Percentiles rank a stretch among this genome's conserved stretches.
phyloP scores from a whole-genome alignment of 1,140 invertebrate species.

The Drosophila biarmipes region DNA sequence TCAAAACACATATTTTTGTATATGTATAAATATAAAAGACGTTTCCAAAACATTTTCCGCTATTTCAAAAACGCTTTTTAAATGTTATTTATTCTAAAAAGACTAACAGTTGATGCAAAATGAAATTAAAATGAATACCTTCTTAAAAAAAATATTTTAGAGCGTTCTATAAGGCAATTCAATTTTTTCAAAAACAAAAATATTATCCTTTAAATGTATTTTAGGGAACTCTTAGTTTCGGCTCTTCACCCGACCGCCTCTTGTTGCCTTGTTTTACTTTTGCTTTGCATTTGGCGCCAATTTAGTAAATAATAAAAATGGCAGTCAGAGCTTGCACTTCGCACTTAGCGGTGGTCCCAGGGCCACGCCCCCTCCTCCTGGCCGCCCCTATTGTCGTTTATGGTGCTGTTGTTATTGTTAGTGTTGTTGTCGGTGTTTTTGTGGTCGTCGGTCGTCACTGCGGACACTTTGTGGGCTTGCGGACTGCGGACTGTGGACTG shows the following conservation, averaged over 20 bases:
- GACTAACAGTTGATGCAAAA: too few relatives aligned
- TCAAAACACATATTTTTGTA: too few relatives aligned
- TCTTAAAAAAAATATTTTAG: too few relatives aligned
- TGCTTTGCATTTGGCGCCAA: slow-evolving; percentile 79
- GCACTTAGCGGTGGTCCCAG: slow-evolving; percentile 57
- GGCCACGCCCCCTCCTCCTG: slow-evolving; percentile 3
- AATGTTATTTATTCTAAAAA: too few relatives aligned
- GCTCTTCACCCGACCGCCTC: background rate
- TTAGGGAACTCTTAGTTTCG: slow-evolving; percentile 13
- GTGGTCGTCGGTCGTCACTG: slow-evolving; percentile 56
- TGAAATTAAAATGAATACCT: background rate
- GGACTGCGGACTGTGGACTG: slow-evolving; percentile 49
- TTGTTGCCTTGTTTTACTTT: slow-evolving; percentile 56
- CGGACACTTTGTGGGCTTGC: slow-evolving; percentile 71
- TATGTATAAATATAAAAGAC: too few relatives aligned
- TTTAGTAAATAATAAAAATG: slow-evolving; percentile 81
- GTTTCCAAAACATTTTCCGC: too few relatives aligned
- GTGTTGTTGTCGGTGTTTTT: slow-evolving; percentile 46
- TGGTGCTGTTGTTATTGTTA: slow-evolving; percentile 26
- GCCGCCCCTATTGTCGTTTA: slow-evolving; percentile 6
- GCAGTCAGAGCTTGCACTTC: slow-evolving; percentile 73
- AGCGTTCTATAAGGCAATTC: too few relatives aligned
- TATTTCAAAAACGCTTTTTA: too few relatives aligned
- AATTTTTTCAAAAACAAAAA: too few relatives aligned
- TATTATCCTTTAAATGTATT: too few relatives aligned